Conservation (phyloP, 2,797 vertebrate genomes). For the Lophotriccus pileatus region DNA sequence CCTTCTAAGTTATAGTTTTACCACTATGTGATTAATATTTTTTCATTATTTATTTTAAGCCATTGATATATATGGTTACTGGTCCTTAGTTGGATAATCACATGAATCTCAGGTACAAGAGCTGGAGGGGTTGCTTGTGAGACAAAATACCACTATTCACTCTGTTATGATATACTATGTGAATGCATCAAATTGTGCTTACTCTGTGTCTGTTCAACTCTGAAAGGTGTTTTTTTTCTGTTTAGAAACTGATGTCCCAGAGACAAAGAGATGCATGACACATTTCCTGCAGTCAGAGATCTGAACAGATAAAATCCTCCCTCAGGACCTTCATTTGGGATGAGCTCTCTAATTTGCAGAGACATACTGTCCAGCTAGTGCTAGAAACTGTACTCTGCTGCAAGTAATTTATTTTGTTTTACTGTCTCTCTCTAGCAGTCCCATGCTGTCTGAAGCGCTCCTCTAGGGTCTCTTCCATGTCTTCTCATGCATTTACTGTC, state of each 20-base stretch:
- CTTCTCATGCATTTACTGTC: not conserved
- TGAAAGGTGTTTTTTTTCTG: not conserved
- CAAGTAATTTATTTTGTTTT: not conserved
- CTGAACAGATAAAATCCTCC: not conserved
- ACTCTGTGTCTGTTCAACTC: not conserved
- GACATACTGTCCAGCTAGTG: not conserved
- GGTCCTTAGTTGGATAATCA: not conserved
- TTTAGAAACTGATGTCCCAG: not conserved
- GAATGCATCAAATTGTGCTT: not conserved
- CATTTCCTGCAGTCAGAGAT: not conserved
- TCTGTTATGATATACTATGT: not conserved
- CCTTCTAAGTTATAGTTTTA: not conserved
- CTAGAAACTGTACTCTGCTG: not conserved
- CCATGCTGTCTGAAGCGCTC: not conserved
- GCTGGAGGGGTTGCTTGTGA: not conserved
- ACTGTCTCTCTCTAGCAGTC: not conserved
- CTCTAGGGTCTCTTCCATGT: not conserved
- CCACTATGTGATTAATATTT: not conserved
- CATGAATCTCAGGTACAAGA: not conserved
- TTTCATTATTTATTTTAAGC: not conserved
- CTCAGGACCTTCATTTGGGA: not conserved
- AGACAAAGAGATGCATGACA: not conserved
- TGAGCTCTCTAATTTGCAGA: not conserved
- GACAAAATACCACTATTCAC: not conserved
- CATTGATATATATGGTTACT: not conserved